Evolutionary conservation across 2,888 invertebrate species (phyloP), one percentile per base, ranked within the genome.

Genomic region (Germaria angustata): DNA sequence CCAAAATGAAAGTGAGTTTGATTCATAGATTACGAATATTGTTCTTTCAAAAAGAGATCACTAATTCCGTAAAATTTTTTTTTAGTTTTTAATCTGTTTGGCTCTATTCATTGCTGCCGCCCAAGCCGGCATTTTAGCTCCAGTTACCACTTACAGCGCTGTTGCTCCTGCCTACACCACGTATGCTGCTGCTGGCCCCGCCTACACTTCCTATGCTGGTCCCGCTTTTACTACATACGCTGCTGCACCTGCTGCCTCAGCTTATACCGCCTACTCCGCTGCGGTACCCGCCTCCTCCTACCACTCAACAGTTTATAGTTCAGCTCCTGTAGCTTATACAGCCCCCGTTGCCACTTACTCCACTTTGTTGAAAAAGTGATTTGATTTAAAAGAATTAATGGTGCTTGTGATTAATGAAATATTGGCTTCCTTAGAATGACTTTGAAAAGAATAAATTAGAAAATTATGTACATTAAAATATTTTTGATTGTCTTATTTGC

Each of bases 41-140:
- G n/a, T n/a, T n/a, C n/a, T n/a, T n/a, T n/a, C n/a, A n/a, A n/a
- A n/a, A n/a, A n/a, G n/a, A n/a, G n/a, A n/a, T n/a, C n/a, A n/a
- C n/a, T n/a, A n/a, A n/a, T n/a, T n/a, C n/a, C n/a, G n/a, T n/a
- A n/a, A n/a, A n/a, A n/a, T 53, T 28, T 34, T 51, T 55, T 53
- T 24, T 11, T 66, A 89, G 88, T 88, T 88, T 87, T 84, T 89
- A 84, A 86, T 89, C 84, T 88, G 88, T 86, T 87, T 89, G 81
- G 85, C 86, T 76, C 86, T 89, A 66, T 88, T 86, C 85, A 68
- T 89, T 51, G 89, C 89, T 84, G 88, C 80, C 77, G 88, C 88
- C 59, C 88, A 88, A 85, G 89, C 89, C 77, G 88, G 88, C 49
- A 85, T 81, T 68, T 77, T 89, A 20, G 65, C 80, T 44, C 83